Base-by-base conservation (phyloP, 2,113 vertebrate species). In the Python bivittatus region DNA sequence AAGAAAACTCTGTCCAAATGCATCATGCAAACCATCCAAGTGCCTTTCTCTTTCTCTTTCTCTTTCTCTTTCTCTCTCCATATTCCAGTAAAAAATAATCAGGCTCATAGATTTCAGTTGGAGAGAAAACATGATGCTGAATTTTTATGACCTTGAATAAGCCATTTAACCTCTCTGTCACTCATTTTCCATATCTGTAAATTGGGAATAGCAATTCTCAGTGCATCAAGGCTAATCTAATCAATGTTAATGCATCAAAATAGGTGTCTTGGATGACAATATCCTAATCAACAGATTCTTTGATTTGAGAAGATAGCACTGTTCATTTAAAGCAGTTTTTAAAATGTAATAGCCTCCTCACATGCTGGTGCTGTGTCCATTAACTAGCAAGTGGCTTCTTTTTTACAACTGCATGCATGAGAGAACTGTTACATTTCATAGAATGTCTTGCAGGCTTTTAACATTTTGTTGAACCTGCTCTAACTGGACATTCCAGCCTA, bases 111-210 rank as follows among this genome's bases (percentile, higher is more conserved):
- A 58, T 89, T 61, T 88, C 44, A 84, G 11, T 91, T 23, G 60
- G 53, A 58, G 38, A 79, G 48, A 15, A 48, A 92, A n/a, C 64
- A 88, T 84, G 42, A 86, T 60, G 48, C 48, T 91, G 85, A 52
- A 56, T 72, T 64, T 92, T 88, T 85, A 60, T 88, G 91, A 95
- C 89, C 86, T 93, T 86, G 91, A 92, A 92, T 48, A 93, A 92
- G 88, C 27, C 60, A 58, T 84, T 38, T 52, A 95, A 93, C 90
- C 90, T 94, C 84, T 89, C 72, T 61, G n/a, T 91, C 92, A 53
- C 84, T 94, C 88, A 89, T 44, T 92, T 54, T 91, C 90, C 42
- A 44, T 79, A 72, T 85, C 90, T 91, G 0, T 91, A 92, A 95
- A 94, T 91, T 84, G 60, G 10, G 95, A 42, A 92, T 91, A 92